These are phyloP conservation scores for Masnerella sp. DNA, from an alignment of 2,888 invertebrate genomes.

Conservation along the genomic window DNA sequence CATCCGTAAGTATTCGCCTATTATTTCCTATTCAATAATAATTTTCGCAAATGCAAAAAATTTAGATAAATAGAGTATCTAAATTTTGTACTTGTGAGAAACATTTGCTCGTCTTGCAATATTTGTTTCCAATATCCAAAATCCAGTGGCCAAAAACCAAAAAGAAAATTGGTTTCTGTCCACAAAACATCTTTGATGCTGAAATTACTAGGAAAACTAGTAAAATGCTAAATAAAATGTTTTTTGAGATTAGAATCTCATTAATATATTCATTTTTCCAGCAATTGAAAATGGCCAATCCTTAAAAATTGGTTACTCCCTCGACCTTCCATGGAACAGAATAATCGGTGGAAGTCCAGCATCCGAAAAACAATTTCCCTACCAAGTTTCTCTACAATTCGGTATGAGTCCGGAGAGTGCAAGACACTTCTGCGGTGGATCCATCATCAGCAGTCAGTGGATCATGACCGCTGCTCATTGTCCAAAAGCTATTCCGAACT, in stretches of 20 bases:
- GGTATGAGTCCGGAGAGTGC: not conserved
- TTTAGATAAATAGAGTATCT: too few species aligned
- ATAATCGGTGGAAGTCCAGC: slow-evolving; percentile 48
- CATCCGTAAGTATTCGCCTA: slow-evolving; percentile 26
- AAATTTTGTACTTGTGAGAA: not conserved
- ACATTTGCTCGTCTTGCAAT: too few species aligned
- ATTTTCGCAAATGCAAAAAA: too few species aligned
- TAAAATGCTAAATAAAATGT: too few species aligned
- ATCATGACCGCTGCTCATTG: slow-evolving; percentile 63
- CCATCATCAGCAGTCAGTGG: slow-evolving; percentile 52
- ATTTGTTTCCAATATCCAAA: too few species aligned
- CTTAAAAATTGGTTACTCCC: not conserved
- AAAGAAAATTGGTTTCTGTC: too few species aligned
- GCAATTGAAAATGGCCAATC: not conserved
- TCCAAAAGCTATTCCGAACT: slow-evolving; percentile 25
- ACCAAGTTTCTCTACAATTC: slow-evolving; percentile 50
- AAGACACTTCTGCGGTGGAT: slow-evolving; percentile 57
- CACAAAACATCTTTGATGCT: too few species aligned
- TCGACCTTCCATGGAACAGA: slow-evolving; percentile 16
- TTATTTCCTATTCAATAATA: not conserved
- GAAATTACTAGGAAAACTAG: too few species aligned
- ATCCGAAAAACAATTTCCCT: slow-evolving; percentile 52
- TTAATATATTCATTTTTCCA: too few species aligned
- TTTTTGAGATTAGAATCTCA: too few species aligned
- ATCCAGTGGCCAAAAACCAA: too few species aligned